phyloP scores from a whole-genome alignment of 1,140 invertebrate genomes.

The Apolygus lucorum region DNA sequence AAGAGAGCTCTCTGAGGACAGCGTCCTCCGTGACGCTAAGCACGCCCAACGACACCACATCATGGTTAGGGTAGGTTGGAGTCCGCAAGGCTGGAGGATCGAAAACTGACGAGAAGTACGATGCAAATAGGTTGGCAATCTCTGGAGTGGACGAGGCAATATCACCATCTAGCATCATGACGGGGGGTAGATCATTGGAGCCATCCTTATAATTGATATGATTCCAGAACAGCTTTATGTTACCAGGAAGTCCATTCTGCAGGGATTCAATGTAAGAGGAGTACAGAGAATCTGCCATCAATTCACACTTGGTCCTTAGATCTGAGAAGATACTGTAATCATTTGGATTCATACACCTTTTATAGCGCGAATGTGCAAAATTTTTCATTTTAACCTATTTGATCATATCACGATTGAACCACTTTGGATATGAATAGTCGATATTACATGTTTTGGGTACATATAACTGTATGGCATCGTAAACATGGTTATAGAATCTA shows the following conservation, averaged over 20 bases:
- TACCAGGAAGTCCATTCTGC: not conserved
- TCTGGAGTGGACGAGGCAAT: not conserved
- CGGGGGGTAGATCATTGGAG: not conserved
- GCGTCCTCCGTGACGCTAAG: not conserved
- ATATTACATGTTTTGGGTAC: not conserved
- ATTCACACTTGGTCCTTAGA: not conserved
- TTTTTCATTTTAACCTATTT: not conserved
- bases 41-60: not conserved
- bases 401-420: not conserved
- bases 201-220: not conserved
- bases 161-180: not conserved
- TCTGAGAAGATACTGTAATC: not conserved
- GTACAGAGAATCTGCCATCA: not conserved
- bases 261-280: not conserved
- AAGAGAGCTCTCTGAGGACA: not conserved
- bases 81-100: not conserved
- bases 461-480: not conserved
- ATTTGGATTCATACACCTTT: not conserved
- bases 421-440: not conserved
- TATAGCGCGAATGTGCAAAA: not conserved
- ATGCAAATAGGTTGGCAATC: not conserved
- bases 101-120: not conserved
- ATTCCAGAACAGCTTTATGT: not conserved
- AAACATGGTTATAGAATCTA: not conserved
- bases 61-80: not conserved